Conservation (phyloP, 2,888 invertebrate species). For the Lottia scabra region DNA sequence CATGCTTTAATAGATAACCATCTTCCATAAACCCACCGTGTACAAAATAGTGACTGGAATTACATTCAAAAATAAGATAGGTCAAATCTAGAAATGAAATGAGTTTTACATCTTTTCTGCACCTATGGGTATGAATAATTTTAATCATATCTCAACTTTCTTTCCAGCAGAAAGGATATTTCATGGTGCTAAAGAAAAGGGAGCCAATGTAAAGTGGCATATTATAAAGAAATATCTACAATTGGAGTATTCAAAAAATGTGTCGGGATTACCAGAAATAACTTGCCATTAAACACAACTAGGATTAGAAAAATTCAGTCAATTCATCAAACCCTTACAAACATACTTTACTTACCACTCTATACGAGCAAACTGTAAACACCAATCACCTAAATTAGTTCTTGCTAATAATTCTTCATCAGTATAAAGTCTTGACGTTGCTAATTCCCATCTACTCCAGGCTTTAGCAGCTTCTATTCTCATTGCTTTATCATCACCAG, state of each 20-base stretch:
- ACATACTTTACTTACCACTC: conserved; percentile 49
- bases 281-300: no score
- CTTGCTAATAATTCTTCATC: conserved; percentile 44
- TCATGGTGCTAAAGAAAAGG: no score
- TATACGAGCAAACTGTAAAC: conserved; percentile 61
- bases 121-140: no score
- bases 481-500: conserved; percentile 47
- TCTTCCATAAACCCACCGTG: conserved; percentile 60
- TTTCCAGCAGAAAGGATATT: no score
- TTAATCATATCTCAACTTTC: no score
- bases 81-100: not conserved
- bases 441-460: conserved; percentile 64
- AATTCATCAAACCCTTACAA: no score
- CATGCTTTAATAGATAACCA: conserved; percentile 55
- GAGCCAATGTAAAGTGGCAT: no score
- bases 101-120: not conserved
- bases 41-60: conserved; percentile 60
- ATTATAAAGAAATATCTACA: no score
- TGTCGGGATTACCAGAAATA: no score
- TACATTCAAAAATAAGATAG: not conserved
- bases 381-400: conserved; percentile 52
- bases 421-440: conserved; percentile 45
- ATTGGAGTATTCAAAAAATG: no score
- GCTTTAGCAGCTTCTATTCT: conserved; percentile 48
- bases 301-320: no score